Conservation (phyloP, 2,888 invertebrate genomes). For the Campaea margaritaria region DNA sequence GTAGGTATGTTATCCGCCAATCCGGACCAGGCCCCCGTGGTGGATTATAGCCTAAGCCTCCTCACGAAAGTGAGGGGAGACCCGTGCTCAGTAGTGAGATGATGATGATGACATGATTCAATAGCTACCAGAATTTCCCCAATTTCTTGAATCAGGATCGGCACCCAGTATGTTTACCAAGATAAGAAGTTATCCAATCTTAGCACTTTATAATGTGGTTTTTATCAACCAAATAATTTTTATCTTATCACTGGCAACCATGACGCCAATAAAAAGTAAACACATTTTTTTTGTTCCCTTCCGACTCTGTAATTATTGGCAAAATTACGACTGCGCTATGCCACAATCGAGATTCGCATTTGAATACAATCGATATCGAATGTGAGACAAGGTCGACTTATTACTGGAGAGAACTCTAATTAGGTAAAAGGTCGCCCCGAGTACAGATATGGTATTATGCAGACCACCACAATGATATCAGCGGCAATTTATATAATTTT, state of each 20-base stretch:
- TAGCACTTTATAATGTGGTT: conserved; percentile 22
- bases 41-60: too few species aligned
- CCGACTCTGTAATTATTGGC: neutral
- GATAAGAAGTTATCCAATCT: conserved; percentile 3
- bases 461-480: conserved; percentile 69
- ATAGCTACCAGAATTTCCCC: too few species aligned
- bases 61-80: too few species aligned
- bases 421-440: conserved; percentile 66
- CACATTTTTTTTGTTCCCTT: conserved; percentile 3
- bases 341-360: conserved; percentile 43
- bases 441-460: conserved; percentile 59
- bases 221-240: conserved; percentile 20
- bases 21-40: too few species aligned
- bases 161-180: neutral
- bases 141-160: too few species aligned
- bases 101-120: too few species aligned
- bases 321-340: conserved; percentile 35
- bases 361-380: conserved; percentile 65
- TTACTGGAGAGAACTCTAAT: conserved; percentile 62
- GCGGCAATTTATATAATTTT: conserved; percentile 76
- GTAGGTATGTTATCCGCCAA: too few species aligned
- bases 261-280: conserved; percentile 23
- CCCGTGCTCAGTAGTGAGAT: too few species aligned
- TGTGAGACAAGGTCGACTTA: conserved; percentile 68
- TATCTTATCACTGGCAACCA: conserved; percentile 25